phyloP scores from a whole-genome alignment of 2,797 vertebrate genomes.

The Aratinga solstitialis region DNA sequence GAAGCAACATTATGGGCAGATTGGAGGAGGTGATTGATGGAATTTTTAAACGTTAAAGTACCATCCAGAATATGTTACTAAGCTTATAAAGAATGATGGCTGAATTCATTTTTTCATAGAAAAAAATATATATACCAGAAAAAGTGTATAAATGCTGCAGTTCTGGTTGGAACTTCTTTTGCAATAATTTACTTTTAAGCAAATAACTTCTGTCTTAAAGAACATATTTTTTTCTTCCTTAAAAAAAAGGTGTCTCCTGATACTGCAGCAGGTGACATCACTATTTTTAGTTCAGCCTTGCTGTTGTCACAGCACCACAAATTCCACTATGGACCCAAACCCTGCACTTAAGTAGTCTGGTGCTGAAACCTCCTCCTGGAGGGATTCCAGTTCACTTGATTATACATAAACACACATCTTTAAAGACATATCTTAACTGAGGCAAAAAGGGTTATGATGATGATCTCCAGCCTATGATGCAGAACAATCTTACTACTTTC shows the following conservation, averaged over 20 bases:
- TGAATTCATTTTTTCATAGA: not conserved
- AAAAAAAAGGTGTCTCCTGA: not conserved
- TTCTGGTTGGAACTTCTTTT: not conserved
- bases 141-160: not conserved
- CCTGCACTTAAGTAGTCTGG: not conserved
- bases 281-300: not conserved
- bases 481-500: not conserved
- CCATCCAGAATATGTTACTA: not conserved
- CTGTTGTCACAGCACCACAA: not conserved
- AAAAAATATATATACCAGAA: not conserved
- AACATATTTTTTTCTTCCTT: not conserved
- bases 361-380: not conserved
- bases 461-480: not conserved
- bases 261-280: not conserved
- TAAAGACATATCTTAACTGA: not conserved
- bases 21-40: not conserved
- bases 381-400: not conserved
- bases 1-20: not conserved
- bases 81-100: not conserved
- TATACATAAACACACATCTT: not conserved
- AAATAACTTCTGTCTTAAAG: not conserved
- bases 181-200: not conserved
- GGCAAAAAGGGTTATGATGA: not conserved
- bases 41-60: not conserved
- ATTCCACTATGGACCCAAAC: not conserved